Evolutionary conservation across 1,140 invertebrate genomes (phyloP), one percentile per base, ranked within the genome.

Genomic region (Zaprionus vittiger): DNA sequence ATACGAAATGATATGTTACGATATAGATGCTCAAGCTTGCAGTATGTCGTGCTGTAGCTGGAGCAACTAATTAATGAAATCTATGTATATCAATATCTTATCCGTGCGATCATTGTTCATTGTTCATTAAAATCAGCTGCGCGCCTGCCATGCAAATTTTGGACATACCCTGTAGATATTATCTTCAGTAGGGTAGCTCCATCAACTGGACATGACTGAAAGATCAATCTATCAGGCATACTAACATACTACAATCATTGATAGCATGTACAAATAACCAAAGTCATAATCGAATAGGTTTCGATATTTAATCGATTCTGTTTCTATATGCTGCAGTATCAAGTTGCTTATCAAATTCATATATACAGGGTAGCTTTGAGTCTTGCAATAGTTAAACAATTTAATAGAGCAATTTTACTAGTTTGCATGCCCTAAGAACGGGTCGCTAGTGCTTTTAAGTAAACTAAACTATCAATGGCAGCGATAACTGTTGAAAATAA

Each of bases 51-150:
- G n/a, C 41, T n/a, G 6, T 7, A 24, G 47, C 47, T 44, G 59
- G 34, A 62, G 57, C 41, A 73, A 81, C 85, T 89, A 89, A 89
- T 89, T 90, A 89, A 89, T 90, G 85, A 89, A 89, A 89, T 89
- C 84, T 72, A 76, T 89, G 80, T 72, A 76, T 72, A 76, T 83
- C 70, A 86, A 79, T 72, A 86, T 86, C 85, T 82, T 68, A 85
- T 90, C 79, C 67, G 55, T 73, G 65, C 73, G 60, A 85, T 81
- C 81, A 71, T 77, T 71, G 65, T 78, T 78, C 64, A 73, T 74
- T 77, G 47, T 49, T 76, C 61, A 72, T 65, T 76, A 66, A 64
- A 61, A 72, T 72, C 73, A 72, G 68, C 69, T 72, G 73, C 26
- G 73, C 60, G 67, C 24, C 65, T n/a, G 47, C 44, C 54, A 76